Base-by-base conservation (phyloP, 2,888 invertebrate species). In the Phengaris alcon region DNA sequence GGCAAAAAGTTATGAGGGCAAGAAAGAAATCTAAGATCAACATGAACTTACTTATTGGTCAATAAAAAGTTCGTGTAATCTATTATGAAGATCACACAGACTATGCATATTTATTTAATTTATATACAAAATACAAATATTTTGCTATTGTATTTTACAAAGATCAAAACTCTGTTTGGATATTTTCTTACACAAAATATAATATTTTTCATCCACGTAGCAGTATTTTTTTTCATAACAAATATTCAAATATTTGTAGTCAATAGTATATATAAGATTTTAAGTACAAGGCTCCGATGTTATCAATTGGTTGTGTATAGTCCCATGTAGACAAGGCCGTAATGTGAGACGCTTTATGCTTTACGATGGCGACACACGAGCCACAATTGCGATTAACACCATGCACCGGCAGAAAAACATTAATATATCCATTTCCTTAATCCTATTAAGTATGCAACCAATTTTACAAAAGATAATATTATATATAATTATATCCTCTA, bases 291-390 rank as follows among this genome's bases (percentile, higher is more conserved):
- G 22, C 69, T 75, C 52, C 78, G 86, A 85, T 86, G 81, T 82
- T 83, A 86, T 87, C 86, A 84, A 80, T 77, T 78, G 79, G 77
- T 78, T 82, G 80, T 82, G 83, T 83, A 84, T 83, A 84, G 84
- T 81, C 83, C 81, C 85, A 84, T 86, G 87, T 85, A 86, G 88
- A 89, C 88, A 88, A 84, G 84, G 79, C 79, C 82, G 89, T 89
- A 90, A 90, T 86, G 82, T 86, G 89, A 90, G 86, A 87, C 78
- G 81, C 78, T 80, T 83, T 82, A 84, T 84, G 82, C 81, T 82
- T 81, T 81, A 77, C 75, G 73, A 12, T 52, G 74, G 72, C 57
- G 76, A 81, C 78, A 79, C 74, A 85, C 79, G 77, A 77, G 7
- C 0, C 5, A 15, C 5, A 15, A 79, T 68, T 78, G 75, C 69